Percentiles rank a stretch among this genome's conserved stretches.
phyloP scores from a whole-genome alignment of 2,113 vertebrate species.

The Xyliphius kryptos region DNA sequence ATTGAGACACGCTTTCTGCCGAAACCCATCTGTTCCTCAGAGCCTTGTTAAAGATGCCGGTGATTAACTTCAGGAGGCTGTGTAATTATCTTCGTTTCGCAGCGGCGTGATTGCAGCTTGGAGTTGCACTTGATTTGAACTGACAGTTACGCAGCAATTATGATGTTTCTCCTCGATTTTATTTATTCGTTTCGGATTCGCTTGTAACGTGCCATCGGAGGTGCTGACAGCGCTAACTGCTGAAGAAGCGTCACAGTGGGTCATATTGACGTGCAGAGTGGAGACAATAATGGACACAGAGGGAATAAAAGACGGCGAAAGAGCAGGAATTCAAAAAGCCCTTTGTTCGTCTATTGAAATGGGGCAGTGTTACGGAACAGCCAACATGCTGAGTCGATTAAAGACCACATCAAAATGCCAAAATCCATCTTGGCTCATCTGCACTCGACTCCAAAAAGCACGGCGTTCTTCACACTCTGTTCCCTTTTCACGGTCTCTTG shows the following conservation, averaged over 20 bases:
- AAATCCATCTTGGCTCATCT: background rate
- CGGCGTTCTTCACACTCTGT: background rate
- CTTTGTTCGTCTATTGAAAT: conserved; percentile 1
- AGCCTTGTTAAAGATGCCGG: conserved; percentile 32
- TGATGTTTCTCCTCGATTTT: conserved; percentile 27
- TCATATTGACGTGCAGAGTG: background rate
- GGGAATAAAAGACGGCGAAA: background rate
- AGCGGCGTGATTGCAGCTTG: conserved; percentile 36
- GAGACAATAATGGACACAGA: background rate
- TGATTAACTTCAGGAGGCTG: conserved; percentile 35
- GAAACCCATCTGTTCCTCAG: conserved; percentile 20
- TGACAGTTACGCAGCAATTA: conserved; percentile 40
- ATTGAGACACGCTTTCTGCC: too few relatives aligned
- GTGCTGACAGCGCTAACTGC: conserved; percentile 29
- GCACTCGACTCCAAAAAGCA: background rate
- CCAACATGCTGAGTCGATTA: conserved; percentile 11
- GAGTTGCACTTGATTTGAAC: conserved; percentile 39
- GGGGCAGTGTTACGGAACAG: conserved; percentile 7
- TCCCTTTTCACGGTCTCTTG: too few relatives aligned
- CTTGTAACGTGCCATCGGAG: too few relatives aligned
- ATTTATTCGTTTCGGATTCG: too few relatives aligned
- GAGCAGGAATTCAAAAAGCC: background rate
- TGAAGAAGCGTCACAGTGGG: conserved; percentile 23
- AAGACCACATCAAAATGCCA: conserved; percentile 10
- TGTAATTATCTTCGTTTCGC: conserved; percentile 40